Percentiles rank a stretch among this genome's conserved stretches.
These are phyloP conservation scores for Pantherophis guttatus DNA, from an alignment of 2,113 vertebrate species.

Conservation along the genomic window DNA sequence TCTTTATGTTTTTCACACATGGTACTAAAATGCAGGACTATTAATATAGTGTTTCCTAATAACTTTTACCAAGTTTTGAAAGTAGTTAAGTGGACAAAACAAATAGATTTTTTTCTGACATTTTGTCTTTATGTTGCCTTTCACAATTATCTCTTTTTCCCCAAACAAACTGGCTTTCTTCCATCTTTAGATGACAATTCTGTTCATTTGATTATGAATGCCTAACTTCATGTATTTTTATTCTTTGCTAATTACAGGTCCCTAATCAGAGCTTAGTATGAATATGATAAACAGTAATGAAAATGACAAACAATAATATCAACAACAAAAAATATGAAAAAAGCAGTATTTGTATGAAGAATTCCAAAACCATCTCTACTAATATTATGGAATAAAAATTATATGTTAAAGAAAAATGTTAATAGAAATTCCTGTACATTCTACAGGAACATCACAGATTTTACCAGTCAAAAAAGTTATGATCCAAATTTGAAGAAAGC, in stretches of 20 bases:
- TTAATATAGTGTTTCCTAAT: not conserved
- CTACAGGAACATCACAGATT: not conserved
- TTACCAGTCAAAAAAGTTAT: not conserved
- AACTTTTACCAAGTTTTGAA: slow-evolving; percentile 2
- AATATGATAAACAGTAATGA: not conserved
- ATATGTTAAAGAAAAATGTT: not conserved
- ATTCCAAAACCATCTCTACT: too few relatives aligned
- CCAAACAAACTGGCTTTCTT: not conserved
- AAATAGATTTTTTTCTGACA: not conserved
- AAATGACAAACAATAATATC: not conserved
- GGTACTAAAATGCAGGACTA: not conserved
- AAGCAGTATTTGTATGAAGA: not conserved
- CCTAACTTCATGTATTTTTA: not conserved
- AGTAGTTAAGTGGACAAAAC: not conserved
- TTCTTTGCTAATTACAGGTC: not conserved
- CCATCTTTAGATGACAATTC: not conserved
- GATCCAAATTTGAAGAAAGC: not conserved
- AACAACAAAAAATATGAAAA: not conserved
- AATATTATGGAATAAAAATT: not conserved
- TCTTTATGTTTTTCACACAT: not conserved
- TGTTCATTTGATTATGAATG: not conserved
- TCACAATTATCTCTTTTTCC: not conserved
- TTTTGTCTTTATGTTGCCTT: not conserved
- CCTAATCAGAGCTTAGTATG: too few relatives aligned
- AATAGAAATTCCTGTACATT: not conserved